Base-by-base conservation (phyloP, 2,113 vertebrate genomes). In the Lepus americanus region DNA sequence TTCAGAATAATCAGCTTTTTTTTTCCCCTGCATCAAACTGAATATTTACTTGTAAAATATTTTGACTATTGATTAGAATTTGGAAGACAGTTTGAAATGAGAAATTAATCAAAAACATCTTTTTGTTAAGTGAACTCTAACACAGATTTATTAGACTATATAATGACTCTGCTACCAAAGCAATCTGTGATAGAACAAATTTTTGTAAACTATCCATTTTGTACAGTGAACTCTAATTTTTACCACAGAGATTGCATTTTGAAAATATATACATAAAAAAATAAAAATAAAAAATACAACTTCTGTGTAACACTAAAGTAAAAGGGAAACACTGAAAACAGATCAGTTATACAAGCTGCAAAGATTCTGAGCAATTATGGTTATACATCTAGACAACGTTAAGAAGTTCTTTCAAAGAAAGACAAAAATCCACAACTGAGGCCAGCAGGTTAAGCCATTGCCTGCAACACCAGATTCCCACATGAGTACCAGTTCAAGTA, bases 11-110 rank as follows among this genome's bases (percentile, higher is more conserved):
- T 87, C 4, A 33, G 64, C 83, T 70, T 33, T 23, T 79, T 66
- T 55, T 44, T 22, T 1, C 22, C 36, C 9, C 6, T 36, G 63
- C 91, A 82, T 82, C 2, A 5, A 87, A 90, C 10, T 73, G n/a
- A 81, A 82, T 77, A 76, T 55, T 94, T 64, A 82, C n/a, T 44
- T 87, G 23, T 78, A 91, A 94, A 94, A 90, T 90, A 94, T 77
- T 77, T 22, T 72, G 19, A 69, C 49, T 53, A 53, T 27, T 76
- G 36, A 67, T 44, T 44, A 69, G 20, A 69, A 33, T 83, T 53
- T 77, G 27, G 29, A 88, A 95, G 77, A 74, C 8, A 63, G 51
- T 82, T 10, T 82, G 51, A 95, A 82, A 69, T 39, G 25, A 59
- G 69, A 74, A 87, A 69, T 70, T n/a, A 78, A 84, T 70, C 29